phyloP scores from a whole-genome alignment of 1,140 invertebrate species.

The Drosophila setifemur region DNA sequence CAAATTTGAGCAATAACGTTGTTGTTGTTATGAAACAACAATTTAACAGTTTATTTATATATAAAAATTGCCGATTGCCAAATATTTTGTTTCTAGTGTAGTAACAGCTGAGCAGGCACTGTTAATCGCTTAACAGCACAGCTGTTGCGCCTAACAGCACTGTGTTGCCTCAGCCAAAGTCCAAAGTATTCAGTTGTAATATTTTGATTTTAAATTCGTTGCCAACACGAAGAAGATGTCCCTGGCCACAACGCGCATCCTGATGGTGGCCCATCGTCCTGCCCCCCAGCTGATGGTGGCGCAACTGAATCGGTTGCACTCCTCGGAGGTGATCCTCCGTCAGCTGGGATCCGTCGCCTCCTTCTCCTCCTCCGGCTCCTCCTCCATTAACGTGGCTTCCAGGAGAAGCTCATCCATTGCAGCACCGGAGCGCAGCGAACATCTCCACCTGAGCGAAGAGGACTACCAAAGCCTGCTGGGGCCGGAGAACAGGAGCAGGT shows the following conservation, averaged over 20 bases:
- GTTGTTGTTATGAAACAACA: too few relatives aligned
- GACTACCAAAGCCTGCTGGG: conserved; percentile 13
- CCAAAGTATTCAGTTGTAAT: conserved; percentile 25
- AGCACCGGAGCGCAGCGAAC: not conserved
- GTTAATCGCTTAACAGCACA: not conserved
- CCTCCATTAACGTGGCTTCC: too few relatives aligned
- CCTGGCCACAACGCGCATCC: not conserved
- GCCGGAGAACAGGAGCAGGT: conserved; percentile 30
- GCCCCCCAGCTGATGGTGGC: not conserved
- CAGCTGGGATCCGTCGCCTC: not conserved
- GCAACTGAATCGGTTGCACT: not conserved
- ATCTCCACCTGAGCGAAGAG: not conserved
- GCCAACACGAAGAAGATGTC: not conserved
- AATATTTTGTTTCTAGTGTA: not conserved
- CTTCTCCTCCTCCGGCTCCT: not conserved
- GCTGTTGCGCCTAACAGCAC: not conserved
- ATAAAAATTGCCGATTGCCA: too few relatives aligned
- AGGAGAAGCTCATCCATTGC: not conserved
- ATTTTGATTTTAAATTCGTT: not conserved
- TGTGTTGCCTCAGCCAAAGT: not conserved
- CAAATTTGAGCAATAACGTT: too few relatives aligned
- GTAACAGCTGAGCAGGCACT: not conserved
- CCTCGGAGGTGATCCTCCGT: not conserved
- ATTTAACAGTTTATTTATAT: too few relatives aligned
- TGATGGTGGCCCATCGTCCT: not conserved